These are phyloP conservation scores for Hippocampus zosterae DNA, from an alignment of 2,113 vertebrate genomes.

Conservation along the genomic window DNA sequence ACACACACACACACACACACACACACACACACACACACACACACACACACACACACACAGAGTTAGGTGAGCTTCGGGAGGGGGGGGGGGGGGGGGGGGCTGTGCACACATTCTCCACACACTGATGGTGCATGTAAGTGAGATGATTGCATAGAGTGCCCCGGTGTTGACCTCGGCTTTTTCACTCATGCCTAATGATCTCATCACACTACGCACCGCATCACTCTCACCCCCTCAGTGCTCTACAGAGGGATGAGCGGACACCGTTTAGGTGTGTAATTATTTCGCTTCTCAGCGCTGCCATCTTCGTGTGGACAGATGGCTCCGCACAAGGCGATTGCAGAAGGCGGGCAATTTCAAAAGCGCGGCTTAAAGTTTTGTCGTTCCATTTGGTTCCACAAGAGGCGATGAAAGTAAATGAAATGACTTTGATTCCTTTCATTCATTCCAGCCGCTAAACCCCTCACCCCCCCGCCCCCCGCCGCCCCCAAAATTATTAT, in stretches of 20 bases:
- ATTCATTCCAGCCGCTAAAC: no score
- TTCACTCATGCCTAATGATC: slow-evolving; percentile 81
- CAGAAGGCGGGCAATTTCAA: background rate
- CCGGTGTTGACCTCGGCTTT: slow-evolving; percentile 59
- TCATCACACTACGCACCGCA: slow-evolving; percentile 61
- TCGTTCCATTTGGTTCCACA: background rate
- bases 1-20: slow-evolving; percentile 31
- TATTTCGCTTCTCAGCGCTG: background rate
- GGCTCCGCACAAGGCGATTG: no score
- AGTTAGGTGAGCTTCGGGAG: slow-evolving; percentile 42
- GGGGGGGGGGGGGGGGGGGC: no score
- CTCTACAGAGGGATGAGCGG: background rate
- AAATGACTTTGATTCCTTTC: background rate
- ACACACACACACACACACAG: slow-evolving; percentile 24
- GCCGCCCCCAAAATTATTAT: no score
- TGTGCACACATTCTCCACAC: slow-evolving; percentile 62
- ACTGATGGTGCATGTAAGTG: slow-evolving; percentile 70
- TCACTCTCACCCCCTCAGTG: slow-evolving; percentile 33
- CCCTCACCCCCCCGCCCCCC: no score
- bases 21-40: slow-evolving; percentile 30
- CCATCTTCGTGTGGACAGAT: background rate
- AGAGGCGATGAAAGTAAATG: background rate
- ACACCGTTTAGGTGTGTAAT: slow-evolving; percentile 2
- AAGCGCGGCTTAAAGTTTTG: background rate
- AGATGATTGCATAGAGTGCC: slow-evolving; percentile 71